Evolutionary conservation across 2,113 vertebrate species (phyloP), one percentile per base, ranked within the genome.

Genomic region (Chaetops frenatus): DNA sequence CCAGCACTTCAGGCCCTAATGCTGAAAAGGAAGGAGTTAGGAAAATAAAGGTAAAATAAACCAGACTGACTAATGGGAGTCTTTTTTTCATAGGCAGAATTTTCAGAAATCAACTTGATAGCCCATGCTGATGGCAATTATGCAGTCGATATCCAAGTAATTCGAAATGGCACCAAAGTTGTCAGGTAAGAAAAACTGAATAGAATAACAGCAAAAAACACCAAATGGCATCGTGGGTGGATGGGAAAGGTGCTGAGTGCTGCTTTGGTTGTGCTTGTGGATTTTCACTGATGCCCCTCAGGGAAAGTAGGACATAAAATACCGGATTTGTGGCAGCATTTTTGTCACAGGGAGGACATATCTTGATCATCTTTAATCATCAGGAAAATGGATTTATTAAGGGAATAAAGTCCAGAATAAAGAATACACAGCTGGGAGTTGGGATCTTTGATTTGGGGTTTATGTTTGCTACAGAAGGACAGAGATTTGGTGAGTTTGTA

Each of bases 81-180:
- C 23, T 85, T 96, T 89, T 88, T 85, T 95, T 95, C 92, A 8
- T 38, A 99, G 99, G 99, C 99, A 9, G 99, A 99, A 91, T 99
- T 99, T 98, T 99, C 99, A 44, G 99, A 99, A 96, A 97, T 99
- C 94, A 99, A 99, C 97, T 98, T 99, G 58, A 96, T 99, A 94
- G 98, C 99, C 66, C 98, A 99, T 28, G 98, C 99, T 44, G 99
- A 99, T 60, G 99, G 99, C 56, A 98, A 98, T 93, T 99, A 99
- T 11, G 99, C 98, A 4, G 98, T 99, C 82, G 99, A 99, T 90
- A 98, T 99, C 97, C 99, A 99, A 95, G 97, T 99, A 23, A 97
- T 99, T 74, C 98, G 99, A 81, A 98, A 99, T 54, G 98, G 99
- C 81, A 98, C 98, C 11, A 99, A 98, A 97, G 98, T 99, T 60